Evolutionary conservation across 2,797 vertebrate genomes (phyloP), one percentile per base, ranked within the genome.

Genomic region (Aratinga solstitialis): DNA sequence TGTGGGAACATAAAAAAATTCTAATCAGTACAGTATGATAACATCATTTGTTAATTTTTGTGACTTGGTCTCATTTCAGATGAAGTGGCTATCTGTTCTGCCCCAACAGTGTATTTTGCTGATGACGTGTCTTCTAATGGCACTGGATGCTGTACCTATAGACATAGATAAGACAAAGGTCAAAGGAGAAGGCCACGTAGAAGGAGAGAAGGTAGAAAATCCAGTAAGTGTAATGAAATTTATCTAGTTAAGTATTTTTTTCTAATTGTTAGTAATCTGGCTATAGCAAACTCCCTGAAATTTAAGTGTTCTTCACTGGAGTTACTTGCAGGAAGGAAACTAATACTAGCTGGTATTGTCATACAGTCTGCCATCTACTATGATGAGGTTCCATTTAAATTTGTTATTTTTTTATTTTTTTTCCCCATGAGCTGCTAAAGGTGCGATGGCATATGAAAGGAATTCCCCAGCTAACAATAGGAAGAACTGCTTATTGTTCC

Each of bases 131-230:
- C 95, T 98, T 88, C 95, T 99, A 73, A 81, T 98, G 90, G 95
- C 85, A 90, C 95, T 98, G 51, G 97, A 98, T 95, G 98, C 99
- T 73, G 99, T 99, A 79, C 99, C 99, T 78, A 99, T 99, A 94
- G 98, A 99, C 54, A 97, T 99, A 83, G 99, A 99, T 88, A 99
- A 99, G 97, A 99, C 99, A 36, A 99, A 99, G 97, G 98, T 99
- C 65, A 98, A 98, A 91, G 89, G 97, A 84, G 93, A 97, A 42
- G 98, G 98, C 63, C 97, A 97, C 0, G 94, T 97, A 72, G 95
- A 98, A 16, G 98, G 98, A 58, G 98, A 98, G 56, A 97, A 98
- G 73, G 97, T 99, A 93, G 98, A 99, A 61, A 98, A 97, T 94
- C 98, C 98, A 96, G 99, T 99, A 97, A 99, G 98, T 97, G 21